These are phyloP conservation scores for Epinephelus cyanopodus DNA, from an alignment of 2,113 vertebrate genomes.

Conservation along the genomic window DNA sequence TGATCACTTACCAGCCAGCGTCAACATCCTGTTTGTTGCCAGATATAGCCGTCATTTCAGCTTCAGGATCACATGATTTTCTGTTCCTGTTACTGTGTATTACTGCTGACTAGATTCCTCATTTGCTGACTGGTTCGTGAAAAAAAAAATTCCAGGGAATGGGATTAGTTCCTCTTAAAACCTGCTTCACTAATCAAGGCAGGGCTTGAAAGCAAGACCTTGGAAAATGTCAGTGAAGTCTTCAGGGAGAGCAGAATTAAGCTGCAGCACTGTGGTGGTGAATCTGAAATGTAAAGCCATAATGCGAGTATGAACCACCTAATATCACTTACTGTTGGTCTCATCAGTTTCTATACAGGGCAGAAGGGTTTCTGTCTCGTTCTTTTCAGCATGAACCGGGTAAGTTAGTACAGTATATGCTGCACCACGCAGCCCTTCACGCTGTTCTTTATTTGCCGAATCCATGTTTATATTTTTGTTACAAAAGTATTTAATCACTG, in stretches of 20 bases:
- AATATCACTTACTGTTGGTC: constrained; percentile 33
- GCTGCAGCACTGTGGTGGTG: constrained; percentile 67
- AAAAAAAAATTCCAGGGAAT: constrained; percentile 36
- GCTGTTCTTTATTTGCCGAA: constrained; percentile 40
- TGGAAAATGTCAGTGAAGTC: constrained; percentile 79
- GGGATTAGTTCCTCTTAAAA: constrained; percentile 74
- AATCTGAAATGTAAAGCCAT: constrained; percentile 72
- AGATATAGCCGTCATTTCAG: constrained; percentile 30
- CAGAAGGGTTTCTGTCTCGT: constrained; percentile 3
- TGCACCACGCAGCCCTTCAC: constrained; percentile 33
- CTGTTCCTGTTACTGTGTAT: constrained; percentile 31
- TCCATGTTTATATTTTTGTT: constrained; percentile 58
- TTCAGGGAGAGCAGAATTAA: constrained; percentile 74
- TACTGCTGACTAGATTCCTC: constrained; percentile 47
- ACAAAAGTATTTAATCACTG: constrained; percentile 40
- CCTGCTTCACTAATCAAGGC: constrained; percentile 75
- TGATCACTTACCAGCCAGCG: constrained; percentile 44
- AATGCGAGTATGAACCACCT: constrained; percentile 46
- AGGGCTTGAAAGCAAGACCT: constrained; percentile 75
- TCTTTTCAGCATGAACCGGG: constrained; percentile 45
- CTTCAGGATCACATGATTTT: constrained; percentile 39
- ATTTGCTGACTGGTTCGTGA: constrained; percentile 65
- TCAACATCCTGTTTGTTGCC: constrained; percentile 47
- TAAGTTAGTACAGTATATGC: not conserved
- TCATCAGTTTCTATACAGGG: constrained; percentile 41